phyloP scores from a whole-genome alignment of 2,113 vertebrate species.

The Egretta garzetta region DNA sequence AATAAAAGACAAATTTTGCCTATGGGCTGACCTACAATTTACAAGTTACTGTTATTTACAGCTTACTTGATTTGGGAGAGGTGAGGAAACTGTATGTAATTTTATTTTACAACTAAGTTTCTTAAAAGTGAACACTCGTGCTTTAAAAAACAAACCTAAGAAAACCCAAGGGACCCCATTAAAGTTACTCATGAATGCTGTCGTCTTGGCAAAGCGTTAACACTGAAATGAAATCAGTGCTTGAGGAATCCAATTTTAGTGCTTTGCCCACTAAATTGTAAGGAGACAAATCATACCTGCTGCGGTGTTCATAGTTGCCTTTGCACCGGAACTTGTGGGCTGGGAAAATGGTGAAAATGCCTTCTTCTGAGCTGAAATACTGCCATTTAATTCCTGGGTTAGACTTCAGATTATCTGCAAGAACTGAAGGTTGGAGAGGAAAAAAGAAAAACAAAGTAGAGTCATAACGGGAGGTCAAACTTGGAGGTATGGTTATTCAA shows the following conservation, averaged over 20 bases:
- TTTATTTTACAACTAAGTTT: background rate
- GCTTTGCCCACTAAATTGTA: background rate
- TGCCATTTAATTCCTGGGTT: conserved; percentile 99
- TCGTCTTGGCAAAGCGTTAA: background rate
- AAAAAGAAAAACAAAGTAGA: background rate
- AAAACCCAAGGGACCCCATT: background rate
- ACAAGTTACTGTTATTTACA: background rate
- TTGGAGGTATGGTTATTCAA: background rate
- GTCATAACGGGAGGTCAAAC: background rate
- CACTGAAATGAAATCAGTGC: background rate
- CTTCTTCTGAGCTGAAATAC: conserved; percentile 99
- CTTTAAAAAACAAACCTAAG: background rate
- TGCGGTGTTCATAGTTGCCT: conserved; percentile 94
- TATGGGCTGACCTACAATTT: background rate
- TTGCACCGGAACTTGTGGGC: conserved; percentile 99
- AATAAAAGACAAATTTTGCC: background rate
- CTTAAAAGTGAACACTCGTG: background rate
- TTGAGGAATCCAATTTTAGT: fast-evolving
- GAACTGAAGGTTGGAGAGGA: conserved; percentile 75
- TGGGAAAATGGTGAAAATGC: conserved; percentile 97
- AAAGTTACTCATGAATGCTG: background rate
- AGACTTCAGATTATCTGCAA: conserved; percentile 98
- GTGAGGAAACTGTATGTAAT: background rate
- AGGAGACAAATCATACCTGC: conserved; percentile 80
- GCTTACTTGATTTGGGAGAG: background rate